A percentile compares a stretch with the other conserved stretches of the same genome.
phyloP scores from a whole-genome alignment of 2,113 vertebrate species.

The Rhabdomys dilectus region DNA sequence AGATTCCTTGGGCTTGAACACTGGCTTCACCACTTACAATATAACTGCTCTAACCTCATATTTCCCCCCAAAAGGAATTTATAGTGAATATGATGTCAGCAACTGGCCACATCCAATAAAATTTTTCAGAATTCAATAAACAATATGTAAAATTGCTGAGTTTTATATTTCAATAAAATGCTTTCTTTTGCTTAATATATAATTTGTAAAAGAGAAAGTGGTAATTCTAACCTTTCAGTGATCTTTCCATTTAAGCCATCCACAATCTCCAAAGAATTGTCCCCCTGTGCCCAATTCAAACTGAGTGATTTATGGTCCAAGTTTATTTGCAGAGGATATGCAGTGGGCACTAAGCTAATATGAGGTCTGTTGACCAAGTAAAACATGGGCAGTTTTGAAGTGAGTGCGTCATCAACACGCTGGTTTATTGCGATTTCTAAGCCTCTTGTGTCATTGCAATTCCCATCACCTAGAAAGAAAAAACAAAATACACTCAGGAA shows the following conservation, averaged over 20 bases:
- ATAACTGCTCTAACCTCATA: not conserved
- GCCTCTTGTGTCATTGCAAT: slow-evolving; percentile 89
- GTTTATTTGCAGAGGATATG: slow-evolving; percentile 71
- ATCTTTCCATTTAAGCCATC: slow-evolving; percentile 92
- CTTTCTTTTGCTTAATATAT: slow-evolving; percentile 20
- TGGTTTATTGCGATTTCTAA: slow-evolving; percentile 92
- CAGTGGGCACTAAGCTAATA: slow-evolving; percentile 89
- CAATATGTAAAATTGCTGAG: not conserved
- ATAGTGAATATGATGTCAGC: not conserved
- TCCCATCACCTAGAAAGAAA: slow-evolving; percentile 88
- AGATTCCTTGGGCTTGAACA: not conserved
- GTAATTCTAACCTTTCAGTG: slow-evolving; percentile 89
- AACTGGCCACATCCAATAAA: not conserved
- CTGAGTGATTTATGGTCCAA: slow-evolving; percentile 81
- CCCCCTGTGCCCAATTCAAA: slow-evolving; percentile 94
- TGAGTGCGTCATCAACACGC: slow-evolving; percentile 92
- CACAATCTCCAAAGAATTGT: slow-evolving; percentile 92
- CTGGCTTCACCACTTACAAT: not conserved
- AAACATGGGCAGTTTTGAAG: slow-evolving; percentile 91
- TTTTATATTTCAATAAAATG: not conserved
- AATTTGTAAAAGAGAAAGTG: slow-evolving; percentile 22
- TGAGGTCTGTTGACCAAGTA: slow-evolving; percentile 93
- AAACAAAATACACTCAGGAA: slow-evolving; percentile 30
- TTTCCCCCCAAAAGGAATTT: not conserved
- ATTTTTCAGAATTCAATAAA: slow-evolving; percentile 10